A percentile compares a stretch with the other conserved stretches of the same genome.
phyloP scores from a whole-genome alignment of 2,113 vertebrate species.

The Recurvirostra avosetta region DNA sequence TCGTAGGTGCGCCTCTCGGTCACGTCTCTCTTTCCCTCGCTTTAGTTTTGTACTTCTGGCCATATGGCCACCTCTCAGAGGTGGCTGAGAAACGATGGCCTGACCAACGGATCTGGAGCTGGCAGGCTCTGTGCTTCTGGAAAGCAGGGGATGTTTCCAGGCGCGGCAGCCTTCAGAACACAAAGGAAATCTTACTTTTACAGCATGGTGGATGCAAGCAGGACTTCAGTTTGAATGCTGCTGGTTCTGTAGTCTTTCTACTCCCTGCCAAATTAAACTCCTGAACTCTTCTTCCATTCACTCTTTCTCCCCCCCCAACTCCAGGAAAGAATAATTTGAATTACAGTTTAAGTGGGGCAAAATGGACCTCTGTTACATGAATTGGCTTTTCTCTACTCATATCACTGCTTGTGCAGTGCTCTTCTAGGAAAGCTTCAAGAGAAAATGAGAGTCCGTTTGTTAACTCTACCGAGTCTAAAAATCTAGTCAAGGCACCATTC shows the following conservation, averaged over 20 bases:
- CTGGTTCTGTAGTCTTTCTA: neutral
- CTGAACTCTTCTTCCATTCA: neutral
- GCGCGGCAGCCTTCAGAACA: neutral
- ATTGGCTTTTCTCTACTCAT: neutral
- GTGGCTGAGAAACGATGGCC: neutral
- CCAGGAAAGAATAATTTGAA: neutral
- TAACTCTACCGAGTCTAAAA: neutral
- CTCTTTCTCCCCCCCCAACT: neutral
- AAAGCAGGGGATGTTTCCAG: neutral
- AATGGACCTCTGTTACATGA: rapidly evolving
- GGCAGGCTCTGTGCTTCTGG: neutral
- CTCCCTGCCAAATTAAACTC: neutral
- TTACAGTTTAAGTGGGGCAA: neutral
- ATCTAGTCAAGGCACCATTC: neutral
- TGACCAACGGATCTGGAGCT: neutral
- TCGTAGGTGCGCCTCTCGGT: neutral
- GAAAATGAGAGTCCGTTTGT: neutral
- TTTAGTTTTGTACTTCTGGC: rapidly evolving
- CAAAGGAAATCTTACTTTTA: neutral
- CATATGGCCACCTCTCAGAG: neutral
- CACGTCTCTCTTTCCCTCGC: rapidly evolving
- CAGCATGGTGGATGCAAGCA: neutral
- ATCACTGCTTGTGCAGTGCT: neutral
- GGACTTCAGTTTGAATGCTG: neutral
- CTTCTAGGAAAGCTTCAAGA: neutral